Evolutionary conservation across 1,140 invertebrate genomes (phyloP).

Genomic region (Harpegnathos saltator): DNA sequence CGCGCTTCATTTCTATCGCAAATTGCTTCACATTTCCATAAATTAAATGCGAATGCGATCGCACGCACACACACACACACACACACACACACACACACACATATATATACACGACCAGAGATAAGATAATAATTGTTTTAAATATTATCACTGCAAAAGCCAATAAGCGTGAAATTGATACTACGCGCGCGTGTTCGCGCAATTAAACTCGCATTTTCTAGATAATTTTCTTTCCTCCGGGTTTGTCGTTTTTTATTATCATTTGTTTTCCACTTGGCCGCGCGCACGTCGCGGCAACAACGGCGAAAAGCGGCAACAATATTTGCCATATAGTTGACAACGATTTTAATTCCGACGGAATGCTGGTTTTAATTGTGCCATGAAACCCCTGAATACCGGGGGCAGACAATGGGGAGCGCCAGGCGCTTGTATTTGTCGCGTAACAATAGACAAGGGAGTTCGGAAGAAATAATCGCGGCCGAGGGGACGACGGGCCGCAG

Average conservation of each 20-base stretch:
- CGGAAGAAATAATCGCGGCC: not conserved
- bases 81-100: too few species aligned
- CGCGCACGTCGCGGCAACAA: too few species aligned
- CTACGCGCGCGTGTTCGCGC: not conserved
- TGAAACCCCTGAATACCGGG: not conserved
- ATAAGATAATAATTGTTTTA: slow-evolving; percentile 43
- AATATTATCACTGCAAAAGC: slow-evolving; percentile 12
- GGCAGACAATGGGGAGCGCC: not conserved
- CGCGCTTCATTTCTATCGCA: slow-evolving; percentile 47
- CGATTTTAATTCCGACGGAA: not conserved
- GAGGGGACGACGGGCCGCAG: not conserved
- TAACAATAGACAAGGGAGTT: slow-evolving; percentile 31
- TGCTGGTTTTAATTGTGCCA: not conserved
- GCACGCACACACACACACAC: too few species aligned
- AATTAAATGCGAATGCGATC: slow-evolving; percentile 3
- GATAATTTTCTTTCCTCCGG: not conserved
- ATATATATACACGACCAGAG: not conserved
- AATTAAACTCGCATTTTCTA: not conserved
- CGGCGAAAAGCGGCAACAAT: not conserved
- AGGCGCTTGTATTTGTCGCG: not conserved
- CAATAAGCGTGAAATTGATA: slow-evolving; percentile 37
- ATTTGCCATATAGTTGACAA: not conserved
- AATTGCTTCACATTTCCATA: slow-evolving; percentile 25
- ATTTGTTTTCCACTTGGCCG: too few species aligned
- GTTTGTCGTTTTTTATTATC: too few species aligned